A percentile compares a stretch with the other conserved stretches of the same genome.
These are phyloP conservation scores for Drosophila sordidapex DNA, from an alignment of 2,888 invertebrate species.

Conservation along the genomic window DNA sequence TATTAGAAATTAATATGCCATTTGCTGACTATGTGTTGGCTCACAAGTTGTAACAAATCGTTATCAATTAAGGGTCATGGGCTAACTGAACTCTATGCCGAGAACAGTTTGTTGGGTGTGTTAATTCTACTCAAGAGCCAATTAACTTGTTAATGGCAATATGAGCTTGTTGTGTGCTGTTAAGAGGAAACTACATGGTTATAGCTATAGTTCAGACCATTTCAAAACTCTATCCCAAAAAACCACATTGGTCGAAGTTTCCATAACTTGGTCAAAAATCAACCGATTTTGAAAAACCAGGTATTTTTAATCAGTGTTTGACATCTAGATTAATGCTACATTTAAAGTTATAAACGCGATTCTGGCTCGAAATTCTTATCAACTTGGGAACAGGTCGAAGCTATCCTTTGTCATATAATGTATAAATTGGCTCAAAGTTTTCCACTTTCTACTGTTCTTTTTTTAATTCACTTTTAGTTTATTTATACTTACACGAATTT, in stretches of 20 bases:
- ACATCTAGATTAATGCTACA: not conserved
- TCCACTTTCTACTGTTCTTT: not conserved
- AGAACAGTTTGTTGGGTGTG: constrained; percentile 9
- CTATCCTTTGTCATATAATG: too few relatives aligned
- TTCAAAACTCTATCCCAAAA: not conserved
- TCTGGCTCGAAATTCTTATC: too few relatives aligned
- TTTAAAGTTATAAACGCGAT: not conserved
- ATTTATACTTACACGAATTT: not conserved
- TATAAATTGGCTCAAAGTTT: not conserved
- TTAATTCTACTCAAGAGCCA: constrained; percentile 16
- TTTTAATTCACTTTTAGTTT: not conserved
- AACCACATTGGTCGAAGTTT: not conserved
- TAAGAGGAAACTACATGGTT: not conserved
- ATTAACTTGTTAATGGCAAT: constrained; percentile 12
- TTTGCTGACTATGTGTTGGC: constrained; percentile 25
- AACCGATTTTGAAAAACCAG: not conserved
- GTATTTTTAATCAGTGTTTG: not conserved
- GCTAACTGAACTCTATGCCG: constrained; percentile 19
- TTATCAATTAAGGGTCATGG: constrained; percentile 55
- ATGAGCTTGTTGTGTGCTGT: not conserved
- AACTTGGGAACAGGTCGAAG: too few relatives aligned
- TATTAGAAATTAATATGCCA: constrained; percentile 42
- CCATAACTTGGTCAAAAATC: not conserved
- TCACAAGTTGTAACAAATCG: constrained; percentile 47
- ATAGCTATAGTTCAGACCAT: not conserved